These are phyloP conservation scores for Tapirus indicus DNA, from an alignment of 2,797 vertebrate genomes.

Conservation along the genomic window DNA sequence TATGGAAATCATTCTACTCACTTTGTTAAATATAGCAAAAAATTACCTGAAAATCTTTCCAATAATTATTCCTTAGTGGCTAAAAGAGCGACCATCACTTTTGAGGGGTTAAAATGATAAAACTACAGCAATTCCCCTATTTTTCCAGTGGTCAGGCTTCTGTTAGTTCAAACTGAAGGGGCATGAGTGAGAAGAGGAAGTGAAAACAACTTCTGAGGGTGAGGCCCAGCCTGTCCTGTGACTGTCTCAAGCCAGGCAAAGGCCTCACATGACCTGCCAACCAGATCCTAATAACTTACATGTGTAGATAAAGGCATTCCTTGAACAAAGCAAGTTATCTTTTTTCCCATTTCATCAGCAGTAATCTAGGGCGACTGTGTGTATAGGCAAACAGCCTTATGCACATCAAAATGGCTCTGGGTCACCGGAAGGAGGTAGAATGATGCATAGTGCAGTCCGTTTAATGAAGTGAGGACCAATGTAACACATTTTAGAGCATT, in stretches of 20 bases:
- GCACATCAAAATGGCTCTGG: no score
- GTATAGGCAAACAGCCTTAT: neutral
- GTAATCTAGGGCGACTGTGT: neutral
- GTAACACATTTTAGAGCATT: neutral
- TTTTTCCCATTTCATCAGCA: neutral
- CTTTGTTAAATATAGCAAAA: conserved; percentile 6
- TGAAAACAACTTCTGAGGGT: neutral
- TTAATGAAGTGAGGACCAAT: neutral
- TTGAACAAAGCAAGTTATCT: neutral
- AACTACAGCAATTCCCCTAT: neutral
- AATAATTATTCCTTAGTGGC: neutral
- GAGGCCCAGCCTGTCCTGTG: neutral
- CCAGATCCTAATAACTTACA: neutral
- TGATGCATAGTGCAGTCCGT: accelerated
- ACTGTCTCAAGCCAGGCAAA: neutral
- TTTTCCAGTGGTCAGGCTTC: neutral
- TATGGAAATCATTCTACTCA: neutral
- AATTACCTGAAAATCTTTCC: neutral
- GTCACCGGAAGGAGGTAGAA: neutral
- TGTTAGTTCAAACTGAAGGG: neutral
- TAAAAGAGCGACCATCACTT: neutral
- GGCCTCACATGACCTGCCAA: accelerated
- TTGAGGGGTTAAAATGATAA: neutral
- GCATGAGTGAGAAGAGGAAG: neutral
- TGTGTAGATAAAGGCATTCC: neutral